Conservation (phyloP, 1,140 invertebrate species). For the Drosophila erecta region DNA sequence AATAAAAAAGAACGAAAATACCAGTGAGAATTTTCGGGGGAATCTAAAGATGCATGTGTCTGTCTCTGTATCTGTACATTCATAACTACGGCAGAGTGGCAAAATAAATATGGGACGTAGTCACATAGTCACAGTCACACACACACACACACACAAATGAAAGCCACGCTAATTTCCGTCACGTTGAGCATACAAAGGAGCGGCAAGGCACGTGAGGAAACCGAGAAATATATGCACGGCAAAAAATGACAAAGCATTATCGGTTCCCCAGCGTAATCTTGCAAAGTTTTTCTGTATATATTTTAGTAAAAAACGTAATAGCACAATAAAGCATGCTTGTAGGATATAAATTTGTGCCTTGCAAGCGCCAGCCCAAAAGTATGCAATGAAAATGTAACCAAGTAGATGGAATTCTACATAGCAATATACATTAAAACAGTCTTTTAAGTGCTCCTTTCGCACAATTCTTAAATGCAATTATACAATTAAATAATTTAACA, state of each 20-base stretch:
- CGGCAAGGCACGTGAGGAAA: constrained; percentile 63
- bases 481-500: background rate
- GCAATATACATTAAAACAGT: background rate
- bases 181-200: constrained; percentile 80
- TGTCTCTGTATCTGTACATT: constrained; percentile 59
- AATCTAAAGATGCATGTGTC: constrained; percentile 66
- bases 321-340: background rate
- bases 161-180: constrained; percentile 79
- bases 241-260: constrained; percentile 1
- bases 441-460: background rate
- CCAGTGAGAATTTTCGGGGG: constrained; percentile 46
- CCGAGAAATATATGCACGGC: constrained; percentile 28
- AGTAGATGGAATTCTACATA: too few species aligned
- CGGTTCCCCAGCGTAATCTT: background rate
- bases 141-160: constrained; percentile 19
- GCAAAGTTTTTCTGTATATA: background rate
- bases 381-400: too few species aligned
- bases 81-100: constrained; percentile 75
- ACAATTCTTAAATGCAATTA: background rate
- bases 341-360: background rate
- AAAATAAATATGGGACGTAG: constrained; percentile 71
- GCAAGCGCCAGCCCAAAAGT: too few species aligned
- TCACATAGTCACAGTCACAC: constrained; percentile 15
- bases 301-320: background rate
- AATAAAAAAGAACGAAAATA: constrained; percentile 44